Evolutionary conservation across 2,113 vertebrate genomes (phyloP).

Genomic region (Sigmodon hispidus): DNA sequence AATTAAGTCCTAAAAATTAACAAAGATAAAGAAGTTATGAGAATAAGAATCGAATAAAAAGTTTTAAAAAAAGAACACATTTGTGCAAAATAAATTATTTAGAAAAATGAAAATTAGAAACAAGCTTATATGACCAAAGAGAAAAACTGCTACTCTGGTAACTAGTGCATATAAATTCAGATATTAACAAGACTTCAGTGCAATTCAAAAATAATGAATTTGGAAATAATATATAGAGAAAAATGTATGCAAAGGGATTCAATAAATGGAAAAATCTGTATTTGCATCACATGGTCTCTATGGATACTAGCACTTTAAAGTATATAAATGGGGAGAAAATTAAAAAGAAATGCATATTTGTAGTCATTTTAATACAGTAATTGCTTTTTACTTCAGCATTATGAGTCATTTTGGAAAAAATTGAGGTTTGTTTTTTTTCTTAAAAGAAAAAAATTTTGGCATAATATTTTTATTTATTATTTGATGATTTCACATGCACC

Average conservation of each 20-base stretch:
- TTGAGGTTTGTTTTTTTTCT: neutral
- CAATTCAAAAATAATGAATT: neutral
- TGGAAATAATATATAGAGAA: neutral
- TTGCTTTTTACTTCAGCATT: neutral
- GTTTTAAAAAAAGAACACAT: neutral
- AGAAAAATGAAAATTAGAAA: neutral
- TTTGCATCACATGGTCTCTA: neutral
- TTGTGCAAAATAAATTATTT: neutral
- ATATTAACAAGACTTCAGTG: neutral
- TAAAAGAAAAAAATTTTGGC: no score
- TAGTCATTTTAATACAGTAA: neutral
- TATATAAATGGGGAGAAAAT: neutral
- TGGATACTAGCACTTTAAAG: conserved; percentile 3
- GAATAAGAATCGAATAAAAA: neutral
- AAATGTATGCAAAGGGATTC: neutral
- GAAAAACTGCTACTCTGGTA: neutral
- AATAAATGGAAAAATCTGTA: neutral
- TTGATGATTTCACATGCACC: no score
- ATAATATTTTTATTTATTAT: no score
- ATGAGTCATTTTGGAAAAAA: neutral
- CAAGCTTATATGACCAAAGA: neutral
- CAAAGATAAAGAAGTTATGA: neutral
- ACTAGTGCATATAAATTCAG: neutral
- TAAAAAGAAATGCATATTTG: neutral
- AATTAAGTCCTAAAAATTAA: neutral